Percentiles rank a stretch among this genome's conserved stretches.
Evolutionary conservation across 2,797 vertebrate species (phyloP).

Genomic region (Parotocinclus haroldoi): DNA sequence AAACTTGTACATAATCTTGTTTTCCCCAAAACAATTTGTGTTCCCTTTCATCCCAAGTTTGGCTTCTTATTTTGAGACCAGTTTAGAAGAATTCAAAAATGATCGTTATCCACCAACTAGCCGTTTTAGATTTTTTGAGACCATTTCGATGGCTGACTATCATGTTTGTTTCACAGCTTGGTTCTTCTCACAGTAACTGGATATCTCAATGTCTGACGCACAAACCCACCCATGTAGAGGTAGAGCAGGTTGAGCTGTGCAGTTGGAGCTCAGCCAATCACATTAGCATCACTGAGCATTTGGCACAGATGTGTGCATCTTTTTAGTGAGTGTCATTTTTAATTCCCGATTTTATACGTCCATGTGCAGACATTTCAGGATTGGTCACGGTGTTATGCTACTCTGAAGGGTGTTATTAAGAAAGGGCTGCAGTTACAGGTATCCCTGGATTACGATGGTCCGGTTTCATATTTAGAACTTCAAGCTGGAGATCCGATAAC

Average conservation of each 20-base stretch:
- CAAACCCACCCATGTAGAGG: conserved; percentile 5
- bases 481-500: too few species aligned
- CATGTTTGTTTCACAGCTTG: neutral
- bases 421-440: neutral
- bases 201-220: conserved; percentile 28
- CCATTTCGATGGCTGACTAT: neutral
- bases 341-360: conserved; percentile 6
- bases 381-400: neutral
- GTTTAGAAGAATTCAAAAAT: too few species aligned
- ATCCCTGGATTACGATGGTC: too few species aligned
- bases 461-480: too few species aligned
- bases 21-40: conserved; percentile 57
- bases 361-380: conserved; percentile 6
- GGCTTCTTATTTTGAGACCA: conserved; percentile 12
- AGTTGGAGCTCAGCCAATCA: conserved; percentile 1
- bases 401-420: neutral
- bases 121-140: conserved; percentile 9
- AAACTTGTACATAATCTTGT: conserved; percentile 65
- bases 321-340: conserved; percentile 12
- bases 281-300: conserved; percentile 14
- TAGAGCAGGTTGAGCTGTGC: conserved; percentile 3
- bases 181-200: conserved; percentile 35
- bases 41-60: conserved; percentile 48
- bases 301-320: neutral
- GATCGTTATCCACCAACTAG: too few species aligned